Conservation (phyloP, 2,888 invertebrate species). For the Amiota minor region DNA sequence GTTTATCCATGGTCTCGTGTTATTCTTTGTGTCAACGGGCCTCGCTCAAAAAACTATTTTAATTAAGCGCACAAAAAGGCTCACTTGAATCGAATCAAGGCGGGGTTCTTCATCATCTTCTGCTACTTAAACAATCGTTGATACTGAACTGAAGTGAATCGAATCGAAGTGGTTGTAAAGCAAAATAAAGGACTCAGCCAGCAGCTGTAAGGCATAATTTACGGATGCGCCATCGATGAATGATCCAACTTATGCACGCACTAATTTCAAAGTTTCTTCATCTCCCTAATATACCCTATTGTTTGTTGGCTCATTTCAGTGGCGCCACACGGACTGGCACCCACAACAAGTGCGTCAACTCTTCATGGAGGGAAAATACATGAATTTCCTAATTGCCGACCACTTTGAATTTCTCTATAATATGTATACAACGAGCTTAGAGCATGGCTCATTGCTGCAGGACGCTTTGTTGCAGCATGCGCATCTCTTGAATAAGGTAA, state of each 20-base stretch:
- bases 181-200: not conserved
- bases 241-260: slow-evolving; percentile 2
- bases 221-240: not conserved
- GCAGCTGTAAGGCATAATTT: slow-evolving; percentile 30
- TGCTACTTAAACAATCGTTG: slow-evolving; percentile 4
- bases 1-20: not conserved
- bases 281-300: slow-evolving; percentile 7
- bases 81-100: not conserved
- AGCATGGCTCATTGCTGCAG: slow-evolving; percentile 69
- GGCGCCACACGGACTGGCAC: slow-evolving; percentile 61
- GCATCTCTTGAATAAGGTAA: slow-evolving; percentile 64
- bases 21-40: slow-evolving; percentile 11
- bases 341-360: slow-evolving; percentile 70
- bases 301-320: slow-evolving; percentile 44
- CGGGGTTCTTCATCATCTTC: too few species aligned
- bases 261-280: slow-evolving; percentile 20
- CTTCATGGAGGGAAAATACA: slow-evolving; percentile 60
- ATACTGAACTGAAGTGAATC: not conserved
- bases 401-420: slow-evolving; percentile 70
- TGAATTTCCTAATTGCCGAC: slow-evolving; percentile 71
- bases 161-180: not conserved
- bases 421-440: slow-evolving; percentile 67
- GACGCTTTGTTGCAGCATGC: slow-evolving; percentile 64
- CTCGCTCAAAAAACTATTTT: slow-evolving; percentile 33
- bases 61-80: slow-evolving; percentile 33